Conservation (phyloP, 2,888 invertebrate genomes). For the Dicycla oo region DNA sequence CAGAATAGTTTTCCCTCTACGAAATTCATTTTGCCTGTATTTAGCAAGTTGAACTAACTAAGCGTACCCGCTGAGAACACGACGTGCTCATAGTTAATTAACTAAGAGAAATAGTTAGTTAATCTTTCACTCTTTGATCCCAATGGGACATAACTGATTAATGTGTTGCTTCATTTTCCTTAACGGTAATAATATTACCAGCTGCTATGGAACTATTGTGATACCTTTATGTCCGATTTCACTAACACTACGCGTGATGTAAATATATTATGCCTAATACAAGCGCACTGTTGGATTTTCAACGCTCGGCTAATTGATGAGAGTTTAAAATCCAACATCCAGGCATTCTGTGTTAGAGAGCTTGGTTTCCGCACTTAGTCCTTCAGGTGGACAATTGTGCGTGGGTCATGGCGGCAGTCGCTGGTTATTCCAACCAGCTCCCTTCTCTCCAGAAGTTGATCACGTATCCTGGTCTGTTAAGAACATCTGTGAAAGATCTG, state of each 20-base stretch:
- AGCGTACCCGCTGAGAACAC: conserved; percentile 18
- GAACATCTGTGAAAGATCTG: too few species aligned
- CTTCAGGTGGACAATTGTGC: too few species aligned
- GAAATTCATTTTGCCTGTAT: background rate
- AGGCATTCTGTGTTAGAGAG: too few species aligned
- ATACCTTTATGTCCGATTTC: background rate
- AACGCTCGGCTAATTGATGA: background rate
- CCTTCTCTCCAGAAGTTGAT: too few species aligned
- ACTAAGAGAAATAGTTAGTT: conserved; percentile 37
- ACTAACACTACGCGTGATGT: background rate
- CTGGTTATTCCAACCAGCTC: too few species aligned
- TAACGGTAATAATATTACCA: background rate
- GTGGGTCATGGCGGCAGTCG: too few species aligned
- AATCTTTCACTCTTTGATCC: conserved; percentile 2
- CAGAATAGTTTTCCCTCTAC: background rate
- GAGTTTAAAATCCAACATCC: background rate
- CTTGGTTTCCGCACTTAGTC: too few species aligned
- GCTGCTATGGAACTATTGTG: background rate
- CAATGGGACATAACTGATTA: conserved; percentile 17
- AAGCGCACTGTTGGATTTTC: too few species aligned
- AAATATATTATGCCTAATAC: background rate
- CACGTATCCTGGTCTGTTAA: too few species aligned
- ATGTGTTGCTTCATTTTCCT: conserved; percentile 2
- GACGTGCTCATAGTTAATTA: conserved; percentile 37
- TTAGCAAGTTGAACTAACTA: background rate